A percentile compares a stretch with the other conserved stretches of the same genome.
These are phyloP conservation scores for Tiphia femorata DNA, from an alignment of 2,888 invertebrate species.

Conservation along the genomic window DNA sequence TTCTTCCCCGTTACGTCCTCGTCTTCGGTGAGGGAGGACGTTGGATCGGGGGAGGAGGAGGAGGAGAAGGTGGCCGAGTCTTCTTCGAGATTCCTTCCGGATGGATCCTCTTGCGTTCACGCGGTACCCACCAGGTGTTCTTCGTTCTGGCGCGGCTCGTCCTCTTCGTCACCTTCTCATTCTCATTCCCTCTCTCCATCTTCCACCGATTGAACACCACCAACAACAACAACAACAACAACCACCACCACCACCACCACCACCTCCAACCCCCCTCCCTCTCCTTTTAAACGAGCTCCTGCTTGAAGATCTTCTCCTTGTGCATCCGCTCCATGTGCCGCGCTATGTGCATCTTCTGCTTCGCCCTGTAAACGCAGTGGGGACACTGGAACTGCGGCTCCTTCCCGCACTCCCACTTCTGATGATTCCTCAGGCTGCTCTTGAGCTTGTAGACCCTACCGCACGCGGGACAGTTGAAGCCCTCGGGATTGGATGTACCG, in stretches of 20 bases:
- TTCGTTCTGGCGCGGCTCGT: too few relatives aligned
- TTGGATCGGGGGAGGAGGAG: too few relatives aligned
- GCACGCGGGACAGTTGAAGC: conserved; percentile 85
- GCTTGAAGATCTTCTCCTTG: conserved; percentile 68
- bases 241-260: conserved; percentile 30
- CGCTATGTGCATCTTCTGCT: conserved; percentile 69
- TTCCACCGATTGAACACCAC: background rate
- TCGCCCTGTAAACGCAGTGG: conserved; percentile 67
- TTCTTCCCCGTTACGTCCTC: too few relatives aligned
- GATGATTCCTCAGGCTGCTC: conserved; percentile 74
- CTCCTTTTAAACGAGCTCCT: conserved; percentile 63
- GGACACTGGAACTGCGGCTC: conserved; percentile 69
- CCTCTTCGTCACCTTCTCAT: background rate
- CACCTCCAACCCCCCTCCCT: too few relatives aligned
- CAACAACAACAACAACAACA: background rate
- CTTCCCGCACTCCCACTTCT: conserved; percentile 70
- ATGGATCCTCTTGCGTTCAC: too few relatives aligned
- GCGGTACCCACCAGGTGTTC: too few relatives aligned
- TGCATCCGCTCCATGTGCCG: conserved; percentile 71
- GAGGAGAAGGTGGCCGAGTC: too few relatives aligned
- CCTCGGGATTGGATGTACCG: conserved; percentile 65
- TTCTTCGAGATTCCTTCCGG: too few relatives aligned
- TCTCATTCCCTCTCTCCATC: background rate
- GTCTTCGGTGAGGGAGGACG: too few relatives aligned
- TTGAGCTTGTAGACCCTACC: conserved; percentile 89